Evolutionary conservation across 2,888 invertebrate genomes (phyloP), one percentile per base, ranked within the genome.

Genomic region (Stenodema calcarata): DNA sequence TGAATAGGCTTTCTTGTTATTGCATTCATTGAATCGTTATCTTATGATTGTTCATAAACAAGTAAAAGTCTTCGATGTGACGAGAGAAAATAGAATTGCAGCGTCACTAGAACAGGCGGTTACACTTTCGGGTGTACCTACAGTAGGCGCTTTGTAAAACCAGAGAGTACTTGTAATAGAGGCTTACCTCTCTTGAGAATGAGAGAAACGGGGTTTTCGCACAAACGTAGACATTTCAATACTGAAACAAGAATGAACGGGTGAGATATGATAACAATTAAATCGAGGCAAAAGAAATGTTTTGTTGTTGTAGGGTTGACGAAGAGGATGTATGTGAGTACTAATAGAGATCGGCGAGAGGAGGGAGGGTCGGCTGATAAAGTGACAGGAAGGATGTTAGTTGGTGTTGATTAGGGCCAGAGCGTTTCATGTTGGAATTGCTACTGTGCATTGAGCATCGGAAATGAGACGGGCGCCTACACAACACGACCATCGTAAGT

Each of bases 171-270:
- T 7, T 35, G n/a, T 9, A 27, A 70, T 30, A 41, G n/a, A 11
- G 4, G 90, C 94, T 95, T 93, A 96, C 97, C 97, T 94, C 96
- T 94, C 93, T 95, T 96, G 92, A 97, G 94, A 93, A 96, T 96
- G 92, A 97, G 93, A 91, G 96, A 96, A 91, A 97, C 96, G 90
- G 96, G 95, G 93, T 97, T 96, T 92, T 96, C 94, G 90, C 97
- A 96, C 91, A 97, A 94, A 91, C 97, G 95, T 91, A 97, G 94
- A 93, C 97, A 97, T 95, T 96, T 97, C 93, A 97, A 93, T 92
- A 97, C 97, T 96, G 94, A 90, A 95, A 95, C 88, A 88, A 82
- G 87, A 69, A 73, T 4, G 2, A 73, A 73, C 4, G 18, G 18
- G n/a, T 30, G 70, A 70, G 30, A 14, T 69, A 16, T 28, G 11